Percentiles rank a stretch among this genome's conserved stretches.
Evolutionary conservation across 2,113 vertebrate species (phyloP).

Genomic region (Plestiodon gilberti): DNA sequence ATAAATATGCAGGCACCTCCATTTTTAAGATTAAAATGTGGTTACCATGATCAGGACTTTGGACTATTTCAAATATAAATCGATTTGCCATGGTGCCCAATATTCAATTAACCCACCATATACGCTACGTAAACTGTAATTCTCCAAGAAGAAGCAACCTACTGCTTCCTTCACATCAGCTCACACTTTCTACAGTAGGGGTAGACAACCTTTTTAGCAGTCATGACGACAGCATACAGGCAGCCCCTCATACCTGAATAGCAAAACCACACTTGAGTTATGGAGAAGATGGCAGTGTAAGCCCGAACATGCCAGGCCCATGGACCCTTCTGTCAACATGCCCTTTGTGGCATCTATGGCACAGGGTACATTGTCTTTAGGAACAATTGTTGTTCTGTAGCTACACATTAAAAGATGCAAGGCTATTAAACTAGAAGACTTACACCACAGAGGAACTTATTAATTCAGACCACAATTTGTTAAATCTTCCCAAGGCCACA

Average conservation of each 20-base stretch:
- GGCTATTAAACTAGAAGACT: background rate
- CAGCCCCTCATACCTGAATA: background rate
- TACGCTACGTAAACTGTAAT: no score
- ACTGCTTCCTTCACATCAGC: no score
- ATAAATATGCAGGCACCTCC: no score
- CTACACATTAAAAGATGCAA: background rate
- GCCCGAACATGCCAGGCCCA: background rate
- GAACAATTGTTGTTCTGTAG: background rate
- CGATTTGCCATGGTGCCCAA: no score
- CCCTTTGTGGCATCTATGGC: background rate
- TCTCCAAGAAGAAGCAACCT: no score
- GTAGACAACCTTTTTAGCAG: background rate
- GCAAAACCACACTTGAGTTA: no score
- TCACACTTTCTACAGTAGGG: background rate
- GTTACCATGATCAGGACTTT: no score
- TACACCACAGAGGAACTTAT: background rate
- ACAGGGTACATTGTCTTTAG: background rate
- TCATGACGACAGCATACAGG: no score
- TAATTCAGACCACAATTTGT: background rate
- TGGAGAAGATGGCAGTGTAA: no score
- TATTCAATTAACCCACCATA: no score
- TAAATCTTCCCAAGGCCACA: background rate
- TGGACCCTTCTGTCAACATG: background rate
- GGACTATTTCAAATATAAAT: no score
- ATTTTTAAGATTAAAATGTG: no score